Conservation (phyloP, 2,797 vertebrate species). For the Tangara arthus region DNA sequence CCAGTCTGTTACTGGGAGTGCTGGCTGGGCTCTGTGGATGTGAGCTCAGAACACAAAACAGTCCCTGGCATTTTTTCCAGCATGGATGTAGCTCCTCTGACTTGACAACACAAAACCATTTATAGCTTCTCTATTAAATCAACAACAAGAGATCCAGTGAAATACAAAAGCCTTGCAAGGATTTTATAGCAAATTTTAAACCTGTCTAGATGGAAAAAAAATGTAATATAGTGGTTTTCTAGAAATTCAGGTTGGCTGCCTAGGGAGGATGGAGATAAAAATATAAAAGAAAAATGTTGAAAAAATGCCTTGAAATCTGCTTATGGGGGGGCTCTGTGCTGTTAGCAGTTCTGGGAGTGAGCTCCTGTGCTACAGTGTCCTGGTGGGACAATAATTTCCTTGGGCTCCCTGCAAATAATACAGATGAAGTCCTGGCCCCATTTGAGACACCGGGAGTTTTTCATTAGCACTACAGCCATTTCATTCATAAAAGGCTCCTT, state of each 20-base stretch:
- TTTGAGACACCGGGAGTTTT: background rate
- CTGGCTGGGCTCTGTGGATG: background rate
- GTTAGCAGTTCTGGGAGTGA: background rate
- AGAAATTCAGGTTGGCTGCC: background rate
- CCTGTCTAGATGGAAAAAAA: background rate
- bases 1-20: background rate
- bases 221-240: background rate
- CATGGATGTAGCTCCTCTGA: background rate
- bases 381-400: background rate
- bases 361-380: background rate
- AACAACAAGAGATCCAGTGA: background rate
- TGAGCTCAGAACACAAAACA: background rate
- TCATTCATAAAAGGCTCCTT: constrained; percentile 38
- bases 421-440: background rate
- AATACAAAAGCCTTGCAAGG: background rate
- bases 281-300: background rate
- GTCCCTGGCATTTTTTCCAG: background rate
- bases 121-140: background rate
- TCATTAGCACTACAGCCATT: background rate
- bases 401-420: background rate
- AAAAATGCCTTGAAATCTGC: background rate
- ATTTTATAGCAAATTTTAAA: background rate
- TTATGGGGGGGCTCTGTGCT: background rate
- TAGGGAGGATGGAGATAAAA: background rate
- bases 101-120: background rate